Evolutionary conservation across 1,140 invertebrate species (phyloP).

Genomic region (Cotesia vestalis): DNA sequence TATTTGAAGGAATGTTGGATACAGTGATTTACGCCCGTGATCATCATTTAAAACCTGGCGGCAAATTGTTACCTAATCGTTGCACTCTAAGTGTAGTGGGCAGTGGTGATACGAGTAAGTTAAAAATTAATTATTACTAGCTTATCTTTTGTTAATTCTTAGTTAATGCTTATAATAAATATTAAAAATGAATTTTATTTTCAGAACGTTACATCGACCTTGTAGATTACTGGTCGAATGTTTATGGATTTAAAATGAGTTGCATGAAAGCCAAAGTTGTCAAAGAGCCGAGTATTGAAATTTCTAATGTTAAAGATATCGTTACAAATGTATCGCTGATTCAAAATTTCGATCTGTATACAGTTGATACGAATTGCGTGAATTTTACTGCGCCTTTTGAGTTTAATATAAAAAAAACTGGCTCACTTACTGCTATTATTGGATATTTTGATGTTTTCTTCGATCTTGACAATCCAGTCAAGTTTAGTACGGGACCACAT

Average conservation of each 20-base stretch:
- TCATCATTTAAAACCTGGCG: conserved; percentile 84
- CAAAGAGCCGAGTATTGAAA: conserved; percentile 88
- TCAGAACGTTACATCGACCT: conserved; percentile 75
- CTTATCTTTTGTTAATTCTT: background rate
- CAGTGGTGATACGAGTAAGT: conserved; percentile 84
- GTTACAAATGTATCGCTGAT: conserved; percentile 77
- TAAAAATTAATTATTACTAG: conserved; percentile 2
- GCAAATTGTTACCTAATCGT: conserved; percentile 86
- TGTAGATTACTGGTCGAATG: conserved; percentile 92
- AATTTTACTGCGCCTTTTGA: conserved; percentile 83
- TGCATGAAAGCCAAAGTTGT: conserved; percentile 90
- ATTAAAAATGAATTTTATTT: conserved; percentile 43
- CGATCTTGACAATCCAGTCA: conserved; percentile 75
- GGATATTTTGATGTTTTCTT: conserved; percentile 95
- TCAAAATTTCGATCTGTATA: conserved; percentile 81
- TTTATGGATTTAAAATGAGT: conserved; percentile 97
- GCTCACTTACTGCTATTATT: conserved; percentile 85
- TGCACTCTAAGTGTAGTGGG: conserved; percentile 90
- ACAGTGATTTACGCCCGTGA: conserved; percentile 91
- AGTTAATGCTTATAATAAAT: background rate
- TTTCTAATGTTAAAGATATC: conserved; percentile 79
- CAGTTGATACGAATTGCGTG: conserved; percentile 81
- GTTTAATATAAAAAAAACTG: conserved; percentile 75
- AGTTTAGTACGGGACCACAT: conserved; percentile 79
- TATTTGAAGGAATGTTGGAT: conserved; percentile 98